These are phyloP conservation scores for Phalacrocorax pelagicus DNA, from an alignment of 2,113 vertebrate genomes.

Conservation along the genomic window DNA sequence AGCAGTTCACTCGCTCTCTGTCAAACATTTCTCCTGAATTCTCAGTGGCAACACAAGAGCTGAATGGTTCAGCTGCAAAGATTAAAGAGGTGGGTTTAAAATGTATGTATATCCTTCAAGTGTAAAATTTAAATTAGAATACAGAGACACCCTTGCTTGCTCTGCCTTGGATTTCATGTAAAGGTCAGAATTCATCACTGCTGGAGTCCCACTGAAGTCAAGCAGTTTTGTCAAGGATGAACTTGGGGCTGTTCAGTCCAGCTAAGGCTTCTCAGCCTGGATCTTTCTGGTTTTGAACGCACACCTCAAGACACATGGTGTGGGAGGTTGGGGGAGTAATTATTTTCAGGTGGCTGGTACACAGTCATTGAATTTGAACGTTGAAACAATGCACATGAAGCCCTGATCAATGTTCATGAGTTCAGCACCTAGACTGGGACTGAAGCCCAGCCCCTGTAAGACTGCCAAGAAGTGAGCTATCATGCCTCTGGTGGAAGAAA, in stretches of 20 bases:
- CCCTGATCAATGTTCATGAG: not conserved
- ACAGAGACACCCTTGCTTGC: not conserved
- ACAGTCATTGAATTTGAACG: not conserved
- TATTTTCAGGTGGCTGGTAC: not conserved
- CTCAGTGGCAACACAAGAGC: not conserved
- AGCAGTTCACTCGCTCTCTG: not conserved
- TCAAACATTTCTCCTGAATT: not conserved
- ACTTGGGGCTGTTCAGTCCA: not conserved
- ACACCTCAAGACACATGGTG: not conserved
- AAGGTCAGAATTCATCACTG: not conserved
- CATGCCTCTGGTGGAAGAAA: not conserved
- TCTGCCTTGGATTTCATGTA: not conserved
- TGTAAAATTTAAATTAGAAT: conserved; percentile 39
- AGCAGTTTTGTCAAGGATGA: not conserved
- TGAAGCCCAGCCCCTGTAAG: not conserved
- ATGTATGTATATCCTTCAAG: not conserved
- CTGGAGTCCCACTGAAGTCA: not conserved
- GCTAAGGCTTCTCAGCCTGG: not conserved
- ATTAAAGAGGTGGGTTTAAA: conserved; percentile 20
- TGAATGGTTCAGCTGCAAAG: conserved; percentile 16
- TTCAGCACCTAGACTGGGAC: not conserved
- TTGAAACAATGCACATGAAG: not conserved
- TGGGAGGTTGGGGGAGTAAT: not conserved
- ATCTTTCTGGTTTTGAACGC: not conserved
- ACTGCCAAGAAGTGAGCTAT: not conserved